Percentiles rank a stretch among this genome's conserved stretches.
Evolutionary conservation across 1,140 invertebrate species (phyloP).

Genomic region (Dreissena polymorpha): DNA sequence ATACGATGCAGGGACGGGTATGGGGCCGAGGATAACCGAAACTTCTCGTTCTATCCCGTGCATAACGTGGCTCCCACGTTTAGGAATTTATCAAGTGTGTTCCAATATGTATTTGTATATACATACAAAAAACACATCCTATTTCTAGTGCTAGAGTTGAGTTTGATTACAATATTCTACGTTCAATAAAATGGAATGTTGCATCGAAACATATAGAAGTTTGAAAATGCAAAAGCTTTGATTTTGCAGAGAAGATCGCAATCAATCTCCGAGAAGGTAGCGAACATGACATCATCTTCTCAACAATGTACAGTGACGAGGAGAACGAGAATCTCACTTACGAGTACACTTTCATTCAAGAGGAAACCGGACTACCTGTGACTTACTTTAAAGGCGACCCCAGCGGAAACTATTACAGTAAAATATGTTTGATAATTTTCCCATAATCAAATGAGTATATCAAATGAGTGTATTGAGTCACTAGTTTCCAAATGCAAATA

Average conservation of each 20-base stretch:
- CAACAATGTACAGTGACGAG: slow-evolving; percentile 1
- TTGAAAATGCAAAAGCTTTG: no score
- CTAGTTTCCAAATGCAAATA: neutral
- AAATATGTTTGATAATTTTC: neutral
- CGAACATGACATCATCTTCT: slow-evolving; percentile 20
- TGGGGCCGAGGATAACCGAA: neutral
- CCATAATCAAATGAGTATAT: neutral
- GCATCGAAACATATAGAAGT: no score
- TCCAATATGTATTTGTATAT: no score
- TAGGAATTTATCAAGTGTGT: neutral
- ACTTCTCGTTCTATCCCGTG: neutral
- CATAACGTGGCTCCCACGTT: neutral
- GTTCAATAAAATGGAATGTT: no score
- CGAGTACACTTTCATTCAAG: slow-evolving; percentile 2
- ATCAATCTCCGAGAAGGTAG: neutral
- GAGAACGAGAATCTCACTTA: slow-evolving; percentile 18
- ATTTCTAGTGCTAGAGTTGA: no score
- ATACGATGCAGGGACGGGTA: neutral
- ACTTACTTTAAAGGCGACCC: neutral
- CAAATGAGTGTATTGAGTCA: neutral
- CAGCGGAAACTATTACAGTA: slow-evolving; percentile 1
- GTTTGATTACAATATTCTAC: no score
- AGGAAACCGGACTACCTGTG: neutral
- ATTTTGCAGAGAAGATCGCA: neutral
- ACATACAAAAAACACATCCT: no score